Base-by-base conservation (phyloP, 2,797 vertebrate species). In the Phrynocephalus guinanensis region DNA sequence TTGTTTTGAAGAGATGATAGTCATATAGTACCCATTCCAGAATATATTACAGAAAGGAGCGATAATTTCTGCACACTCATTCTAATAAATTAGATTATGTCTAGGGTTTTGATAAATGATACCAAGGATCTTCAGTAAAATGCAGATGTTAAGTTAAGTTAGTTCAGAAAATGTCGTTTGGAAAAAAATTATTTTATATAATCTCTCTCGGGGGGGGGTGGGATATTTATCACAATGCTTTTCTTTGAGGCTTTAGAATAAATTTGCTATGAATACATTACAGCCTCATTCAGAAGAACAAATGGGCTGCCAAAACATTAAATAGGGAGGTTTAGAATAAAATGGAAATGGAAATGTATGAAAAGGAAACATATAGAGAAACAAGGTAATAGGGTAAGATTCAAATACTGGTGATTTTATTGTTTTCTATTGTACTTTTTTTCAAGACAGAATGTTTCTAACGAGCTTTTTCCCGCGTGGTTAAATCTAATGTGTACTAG, bases 241-340 rank as follows among this genome's bases (percentile, higher is more conserved):
- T 33, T 68, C 70, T 79, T 79, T 70, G 26, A 84, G 56, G 77
- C 38, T 71, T 73, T 81, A 75, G 84, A 88, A 81, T 68, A 84
- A 85, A 85, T 60, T 75, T 85, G 83, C 78, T 76, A 75, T 81
- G 60, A 85, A 85, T 84, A 85, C 30, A 88, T 85, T 76, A 85
- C 77, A 85, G 50, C 71, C 26, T 78, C 81, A 70, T 83, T 71
- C 86, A 83, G 66, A 50, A 81, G 44, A 85, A 76, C 60, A 85
- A 75, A 88, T 67, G 48, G 38, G 75, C 48, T 84, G 22, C 56
- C 78, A 80, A 88, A 84, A 84, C 30, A 75, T 75, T 70, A 67
- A 56, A 70, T 7, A 20, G 70, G 60, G 80, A 60, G 66, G 82
- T 50, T 66, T 71, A 44, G 73, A 26, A 70, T 78, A 79, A 15